phyloP scores from a whole-genome alignment of 2,113 vertebrate species.

The Phycodurus eques region DNA sequence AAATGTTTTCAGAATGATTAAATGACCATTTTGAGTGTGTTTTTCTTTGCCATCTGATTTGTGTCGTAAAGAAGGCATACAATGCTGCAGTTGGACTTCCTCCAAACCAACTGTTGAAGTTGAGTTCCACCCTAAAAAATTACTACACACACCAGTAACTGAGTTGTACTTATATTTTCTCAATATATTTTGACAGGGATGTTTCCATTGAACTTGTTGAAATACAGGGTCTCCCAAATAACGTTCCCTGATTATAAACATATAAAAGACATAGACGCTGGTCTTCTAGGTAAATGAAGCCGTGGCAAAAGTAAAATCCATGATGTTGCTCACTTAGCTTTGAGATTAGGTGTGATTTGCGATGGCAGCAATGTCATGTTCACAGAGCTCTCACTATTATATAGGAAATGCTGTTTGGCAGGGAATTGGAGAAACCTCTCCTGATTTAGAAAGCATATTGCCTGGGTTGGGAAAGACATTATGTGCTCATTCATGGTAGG shows the following conservation, averaged over 20 bases:
- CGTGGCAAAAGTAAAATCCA: constrained; percentile 21
- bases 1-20: constrained; percentile 21
- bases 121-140: constrained; percentile 17
- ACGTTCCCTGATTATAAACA: background rate
- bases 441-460: constrained; percentile 58
- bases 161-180: constrained; percentile 9
- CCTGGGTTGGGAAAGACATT: constrained; percentile 25
- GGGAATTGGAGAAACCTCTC: constrained; percentile 15
- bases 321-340: constrained; percentile 32
- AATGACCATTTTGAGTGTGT: constrained; percentile 9
- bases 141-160: constrained; percentile 22
- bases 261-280: background rate
- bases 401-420: constrained; percentile 30
- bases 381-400: constrained; percentile 15
- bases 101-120: constrained; percentile 23
- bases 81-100: background rate
- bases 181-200: constrained; percentile 48
- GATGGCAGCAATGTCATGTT: constrained; percentile 21
- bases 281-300: constrained; percentile 21
- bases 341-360: constrained; percentile 15
- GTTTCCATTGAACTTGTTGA: constrained; percentile 39
- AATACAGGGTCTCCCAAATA: constrained; percentile 12
- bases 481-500: constrained; percentile 33
- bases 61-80: constrained; percentile 33
- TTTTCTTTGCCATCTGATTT: constrained; percentile 31